Percentiles rank a stretch among this genome's conserved stretches.
phyloP scores from a whole-genome alignment of 2,113 vertebrate genomes.

The Salvelinus sp. region DNA sequence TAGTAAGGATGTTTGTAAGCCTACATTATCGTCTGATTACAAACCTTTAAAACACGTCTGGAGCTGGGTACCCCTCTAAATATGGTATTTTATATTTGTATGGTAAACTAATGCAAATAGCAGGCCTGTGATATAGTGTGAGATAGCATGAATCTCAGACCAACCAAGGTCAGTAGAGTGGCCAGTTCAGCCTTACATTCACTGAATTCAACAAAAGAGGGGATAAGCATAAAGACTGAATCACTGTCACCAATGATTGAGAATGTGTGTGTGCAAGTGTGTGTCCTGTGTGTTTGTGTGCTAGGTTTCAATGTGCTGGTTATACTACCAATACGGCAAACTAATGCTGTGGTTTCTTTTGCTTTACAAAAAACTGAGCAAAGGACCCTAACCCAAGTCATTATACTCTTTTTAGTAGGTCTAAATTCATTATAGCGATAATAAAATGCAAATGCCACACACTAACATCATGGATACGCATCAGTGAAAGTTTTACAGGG shows the following conservation, averaged over 20 bases:
- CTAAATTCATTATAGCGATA: neutral
- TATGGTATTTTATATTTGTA: too few relatives aligned
- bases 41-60: neutral
- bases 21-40: neutral
- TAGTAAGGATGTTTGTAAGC: too few relatives aligned
- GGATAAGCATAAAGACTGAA: conserved; percentile 43
- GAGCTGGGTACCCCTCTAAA: too few relatives aligned
- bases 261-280: conserved; percentile 15
- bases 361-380: neutral
- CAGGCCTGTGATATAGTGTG: neutral
- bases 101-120: neutral
- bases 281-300: neutral
- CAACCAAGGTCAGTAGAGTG: conserved; percentile 39
- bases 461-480: neutral
- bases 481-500: conserved; percentile 10
- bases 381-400: neutral
- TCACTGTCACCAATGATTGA: conserved; percentile 52
- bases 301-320: neutral
- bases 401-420: neutral
- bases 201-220: conserved; percentile 49
- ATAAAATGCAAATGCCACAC: neutral
- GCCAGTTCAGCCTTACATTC: conserved; percentile 33
- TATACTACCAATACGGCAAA: neutral
- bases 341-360: neutral
- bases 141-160: conserved; percentile 1